phyloP scores from a whole-genome alignment of 2,888 invertebrate species.

The Idaea straminata region DNA sequence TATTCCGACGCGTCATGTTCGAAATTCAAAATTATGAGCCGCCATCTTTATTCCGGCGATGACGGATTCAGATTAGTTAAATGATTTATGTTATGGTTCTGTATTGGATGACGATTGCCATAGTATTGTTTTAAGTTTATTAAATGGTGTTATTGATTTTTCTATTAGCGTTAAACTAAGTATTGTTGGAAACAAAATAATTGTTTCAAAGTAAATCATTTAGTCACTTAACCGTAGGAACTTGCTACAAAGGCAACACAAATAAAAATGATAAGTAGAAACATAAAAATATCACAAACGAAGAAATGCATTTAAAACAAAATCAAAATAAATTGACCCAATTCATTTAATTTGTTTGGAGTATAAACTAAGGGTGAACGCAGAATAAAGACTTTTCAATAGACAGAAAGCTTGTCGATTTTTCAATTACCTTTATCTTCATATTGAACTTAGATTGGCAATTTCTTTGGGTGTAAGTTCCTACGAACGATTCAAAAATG shows the following conservation, averaged over 20 bases:
- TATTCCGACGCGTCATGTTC: conserved; percentile 43
- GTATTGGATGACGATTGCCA: conserved; percentile 32
- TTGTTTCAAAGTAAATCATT: conserved; percentile 44
- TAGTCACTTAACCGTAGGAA: conserved; percentile 41
- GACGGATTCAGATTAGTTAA: conserved; percentile 58
- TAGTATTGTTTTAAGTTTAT: conserved; percentile 17
- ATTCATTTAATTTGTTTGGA: conserved; percentile 16
- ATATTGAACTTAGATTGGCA: too few relatives aligned
- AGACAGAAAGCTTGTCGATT: background rate
- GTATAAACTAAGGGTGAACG: background rate
- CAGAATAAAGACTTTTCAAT: background rate
- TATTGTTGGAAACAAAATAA: conserved; percentile 31
- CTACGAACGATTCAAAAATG: too few relatives aligned
- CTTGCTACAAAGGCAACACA: conserved; percentile 28
- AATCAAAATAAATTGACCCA: conserved; percentile 40
- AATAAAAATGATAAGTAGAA: conserved; percentile 33
- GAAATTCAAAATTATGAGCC: conserved; percentile 55
- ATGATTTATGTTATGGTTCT: conserved; percentile 47
- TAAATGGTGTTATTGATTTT: conserved; percentile 4
- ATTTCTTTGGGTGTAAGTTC: too few relatives aligned
- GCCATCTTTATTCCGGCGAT: conserved; percentile 59
- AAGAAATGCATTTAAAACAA: conserved; percentile 30
- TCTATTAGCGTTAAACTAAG: conserved; percentile 1
- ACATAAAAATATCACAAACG: conserved; percentile 39
- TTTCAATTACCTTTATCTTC: background rate